A percentile compares a stretch with the other conserved stretches of the same genome.
Evolutionary conservation across 1,140 invertebrate species (phyloP).

Genomic region (Microplitis demolitor): DNA sequence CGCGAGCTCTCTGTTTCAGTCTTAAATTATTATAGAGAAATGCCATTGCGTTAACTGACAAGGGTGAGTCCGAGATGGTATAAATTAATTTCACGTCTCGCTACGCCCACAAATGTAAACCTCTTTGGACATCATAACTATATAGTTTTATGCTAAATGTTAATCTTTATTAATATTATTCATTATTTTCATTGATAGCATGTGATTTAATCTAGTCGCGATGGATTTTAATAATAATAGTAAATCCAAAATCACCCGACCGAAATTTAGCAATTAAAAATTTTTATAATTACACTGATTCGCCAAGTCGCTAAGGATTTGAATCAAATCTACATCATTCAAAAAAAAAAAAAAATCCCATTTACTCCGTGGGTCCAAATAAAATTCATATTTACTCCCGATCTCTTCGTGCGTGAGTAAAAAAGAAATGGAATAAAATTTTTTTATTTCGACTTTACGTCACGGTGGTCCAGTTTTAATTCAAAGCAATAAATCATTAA

Average conservation of each 20-base stretch:
- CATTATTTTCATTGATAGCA: neutral
- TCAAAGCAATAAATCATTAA: conserved; percentile 17
- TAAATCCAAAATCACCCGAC: too few species aligned
- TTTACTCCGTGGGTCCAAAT: too few species aligned
- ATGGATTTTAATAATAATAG: neutral
- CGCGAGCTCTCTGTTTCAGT: neutral
- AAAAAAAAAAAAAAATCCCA: too few species aligned
- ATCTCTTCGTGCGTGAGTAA: too few species aligned
- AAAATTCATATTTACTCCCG: too few species aligned
- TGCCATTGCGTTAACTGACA: neutral
- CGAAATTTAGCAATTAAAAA: too few species aligned
- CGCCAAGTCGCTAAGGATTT: too few species aligned
- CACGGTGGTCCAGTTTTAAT: conserved; percentile 11
- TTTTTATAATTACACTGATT: too few species aligned
- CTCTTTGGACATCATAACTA: neutral
- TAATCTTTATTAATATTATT: too few species aligned
- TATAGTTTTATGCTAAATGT: neutral
- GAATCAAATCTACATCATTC: too few species aligned
- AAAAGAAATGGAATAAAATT: too few species aligned
- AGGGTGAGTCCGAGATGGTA: neutral
- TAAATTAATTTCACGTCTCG: conserved; percentile 4
- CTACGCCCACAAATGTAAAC: neutral
- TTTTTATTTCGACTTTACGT: neutral
- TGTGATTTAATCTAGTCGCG: neutral
- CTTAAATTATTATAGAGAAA: neutral